These are phyloP conservation scores for Anguilla pacifica DNA, from an alignment of 2,797 vertebrate genomes.

Conservation along the genomic window DNA sequence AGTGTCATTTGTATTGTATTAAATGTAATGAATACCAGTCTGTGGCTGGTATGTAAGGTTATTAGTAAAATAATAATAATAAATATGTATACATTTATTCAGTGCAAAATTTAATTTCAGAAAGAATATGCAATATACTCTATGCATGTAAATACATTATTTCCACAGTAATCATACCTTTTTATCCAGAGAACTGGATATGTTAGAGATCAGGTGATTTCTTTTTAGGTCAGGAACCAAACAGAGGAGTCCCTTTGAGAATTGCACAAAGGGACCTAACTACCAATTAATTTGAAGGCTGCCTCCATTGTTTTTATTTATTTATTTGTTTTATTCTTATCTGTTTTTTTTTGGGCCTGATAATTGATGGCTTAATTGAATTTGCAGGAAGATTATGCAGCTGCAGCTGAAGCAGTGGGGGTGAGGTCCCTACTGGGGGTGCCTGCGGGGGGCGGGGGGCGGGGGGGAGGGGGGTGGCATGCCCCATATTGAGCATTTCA, in stretches of 20 bases:
- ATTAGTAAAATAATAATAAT: background rate
- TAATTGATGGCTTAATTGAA: conserved; percentile 53
- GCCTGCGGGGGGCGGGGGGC: conserved; percentile 31
- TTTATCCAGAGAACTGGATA: background rate
- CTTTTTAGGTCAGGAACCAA: background rate
- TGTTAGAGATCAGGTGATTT: conserved; percentile 6
- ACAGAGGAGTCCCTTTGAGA: conserved; percentile 30
- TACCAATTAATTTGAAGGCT: conserved; percentile 58
- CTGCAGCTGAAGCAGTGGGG: conserved; percentile 45
- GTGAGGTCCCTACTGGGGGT: conserved; percentile 47
- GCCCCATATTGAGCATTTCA: conserved; percentile 39
- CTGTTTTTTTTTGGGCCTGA: background rate
- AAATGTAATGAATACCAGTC: no score
- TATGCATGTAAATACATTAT: background rate
- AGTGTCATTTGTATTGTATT: no score
- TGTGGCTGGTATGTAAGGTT: background rate
- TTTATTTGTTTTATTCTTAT: conserved; percentile 37
- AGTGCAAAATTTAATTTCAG: no score
- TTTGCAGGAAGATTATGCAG: conserved; percentile 46
- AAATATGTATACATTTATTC: background rate
- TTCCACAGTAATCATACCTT: conserved; percentile 12
- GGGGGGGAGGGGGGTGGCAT: conserved; percentile 28
- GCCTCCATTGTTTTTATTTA: conserved; percentile 51
- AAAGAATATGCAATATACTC: background rate
- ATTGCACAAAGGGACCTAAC: conserved; percentile 39